phyloP scores from a whole-genome alignment of 2,113 vertebrate genomes.

The Osmerus mordax region DNA sequence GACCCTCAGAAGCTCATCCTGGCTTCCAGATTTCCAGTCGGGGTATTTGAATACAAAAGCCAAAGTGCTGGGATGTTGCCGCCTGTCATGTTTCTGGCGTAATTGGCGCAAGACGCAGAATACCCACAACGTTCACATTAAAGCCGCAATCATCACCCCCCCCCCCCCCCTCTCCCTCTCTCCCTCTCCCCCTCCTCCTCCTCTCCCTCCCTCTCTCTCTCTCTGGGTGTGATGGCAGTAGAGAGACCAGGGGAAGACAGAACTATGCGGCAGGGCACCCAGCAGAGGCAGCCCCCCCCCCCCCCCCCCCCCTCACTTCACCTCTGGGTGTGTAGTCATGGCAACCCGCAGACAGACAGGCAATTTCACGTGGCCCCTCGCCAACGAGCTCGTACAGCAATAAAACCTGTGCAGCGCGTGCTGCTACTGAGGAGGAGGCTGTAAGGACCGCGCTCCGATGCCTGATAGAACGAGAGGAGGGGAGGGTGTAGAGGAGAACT shows the following conservation, averaged over 20 bases:
- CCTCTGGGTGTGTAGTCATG: slow-evolving; percentile 53
- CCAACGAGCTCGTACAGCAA: slow-evolving; percentile 18
- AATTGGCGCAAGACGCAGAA: slow-evolving; percentile 31
- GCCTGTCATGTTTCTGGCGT: slow-evolving; percentile 22
- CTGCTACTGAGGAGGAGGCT: not conserved
- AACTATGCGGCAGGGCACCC: slow-evolving; percentile 48
- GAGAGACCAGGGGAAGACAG: slow-evolving; percentile 59
- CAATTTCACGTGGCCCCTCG: slow-evolving; percentile 47
- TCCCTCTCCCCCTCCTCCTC: not conserved
- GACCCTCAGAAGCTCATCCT: slow-evolving; percentile 24
- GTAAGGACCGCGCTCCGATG: not conserved
- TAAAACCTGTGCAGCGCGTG: slow-evolving; percentile 28
- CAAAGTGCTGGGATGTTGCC: not conserved
- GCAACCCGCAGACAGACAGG: slow-evolving; percentile 52
- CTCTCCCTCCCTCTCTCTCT: not conserved
- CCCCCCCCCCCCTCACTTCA: slow-evolving; percentile 24
- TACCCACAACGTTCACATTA: slow-evolving; percentile 34
- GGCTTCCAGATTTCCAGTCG: slow-evolving; percentile 34
- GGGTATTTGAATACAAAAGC: slow-evolving; percentile 23
- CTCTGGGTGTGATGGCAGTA: slow-evolving; percentile 8
- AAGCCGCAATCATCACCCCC: slow-evolving; percentile 23
- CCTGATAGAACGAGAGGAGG: not conserved
- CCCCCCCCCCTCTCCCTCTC: not conserved
- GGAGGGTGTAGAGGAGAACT: not conserved
- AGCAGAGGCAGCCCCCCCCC: slow-evolving; percentile 24